These are phyloP conservation scores for Hypocryptadius cinnamomeus DNA, from an alignment of 2,113 vertebrate genomes.

Conservation along the genomic window DNA sequence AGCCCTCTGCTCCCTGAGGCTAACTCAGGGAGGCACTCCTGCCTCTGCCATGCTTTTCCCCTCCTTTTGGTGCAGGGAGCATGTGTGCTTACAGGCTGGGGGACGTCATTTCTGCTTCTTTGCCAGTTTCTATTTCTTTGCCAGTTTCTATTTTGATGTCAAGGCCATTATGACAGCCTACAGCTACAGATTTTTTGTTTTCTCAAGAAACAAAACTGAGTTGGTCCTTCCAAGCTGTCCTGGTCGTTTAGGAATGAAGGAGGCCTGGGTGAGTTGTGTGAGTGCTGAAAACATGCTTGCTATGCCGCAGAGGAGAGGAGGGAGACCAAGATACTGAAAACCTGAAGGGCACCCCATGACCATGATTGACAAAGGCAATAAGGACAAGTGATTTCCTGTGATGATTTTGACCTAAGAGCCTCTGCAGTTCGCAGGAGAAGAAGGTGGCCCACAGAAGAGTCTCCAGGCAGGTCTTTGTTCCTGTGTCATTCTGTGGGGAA, in stretches of 20 bases:
- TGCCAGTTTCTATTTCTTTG: background rate
- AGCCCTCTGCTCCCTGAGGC: background rate
- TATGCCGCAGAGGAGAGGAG: background rate
- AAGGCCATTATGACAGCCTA: background rate
- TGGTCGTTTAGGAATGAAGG: background rate
- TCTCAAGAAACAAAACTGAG: background rate
- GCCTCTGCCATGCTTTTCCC: accelerated
- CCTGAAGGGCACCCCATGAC: background rate
- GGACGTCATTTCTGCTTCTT: background rate
- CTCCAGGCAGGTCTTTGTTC: background rate
- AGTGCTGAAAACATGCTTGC: background rate
- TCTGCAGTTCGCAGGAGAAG: background rate
- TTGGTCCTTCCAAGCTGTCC: background rate
- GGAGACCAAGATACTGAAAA: background rate
- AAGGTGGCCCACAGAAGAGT: background rate
- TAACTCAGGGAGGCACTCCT: background rate
- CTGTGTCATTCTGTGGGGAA: background rate
- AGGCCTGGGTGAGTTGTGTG: background rate
- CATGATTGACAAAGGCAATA: background rate
- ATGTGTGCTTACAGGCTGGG: background rate
- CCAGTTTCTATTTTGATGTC: background rate
- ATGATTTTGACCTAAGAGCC: background rate
- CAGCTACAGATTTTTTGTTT: background rate
- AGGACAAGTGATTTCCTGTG: background rate
- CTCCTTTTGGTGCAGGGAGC: background rate